Conservation (phyloP, 2,797 vertebrate species). For the Eutrigla gurnardus region DNA sequence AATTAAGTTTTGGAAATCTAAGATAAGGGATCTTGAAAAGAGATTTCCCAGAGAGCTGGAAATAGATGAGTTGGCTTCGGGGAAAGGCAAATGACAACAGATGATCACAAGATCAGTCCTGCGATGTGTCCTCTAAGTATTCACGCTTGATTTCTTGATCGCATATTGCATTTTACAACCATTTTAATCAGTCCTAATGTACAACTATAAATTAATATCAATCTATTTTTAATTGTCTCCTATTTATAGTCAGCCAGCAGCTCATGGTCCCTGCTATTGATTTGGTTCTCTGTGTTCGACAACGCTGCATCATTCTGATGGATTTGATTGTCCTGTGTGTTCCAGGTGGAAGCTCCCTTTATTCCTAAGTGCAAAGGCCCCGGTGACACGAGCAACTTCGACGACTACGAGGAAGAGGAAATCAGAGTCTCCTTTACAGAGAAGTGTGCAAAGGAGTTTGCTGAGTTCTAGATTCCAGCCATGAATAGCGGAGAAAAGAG, state of each 20-base stretch:
- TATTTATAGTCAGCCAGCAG: not conserved
- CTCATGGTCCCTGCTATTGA: not conserved
- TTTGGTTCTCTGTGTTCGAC: not conserved
- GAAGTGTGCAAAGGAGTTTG: conserved; percentile 96
- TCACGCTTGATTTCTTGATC: not conserved
- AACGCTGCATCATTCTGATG: conserved; percentile 1
- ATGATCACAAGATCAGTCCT: conserved; percentile 9
- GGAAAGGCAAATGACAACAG: conserved; percentile 11
- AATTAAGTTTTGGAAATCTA: not conserved
- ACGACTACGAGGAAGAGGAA: conserved; percentile 96
- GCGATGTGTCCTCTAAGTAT: conserved; percentile 7
- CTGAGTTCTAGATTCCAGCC: conserved; percentile 90
- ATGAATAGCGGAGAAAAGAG: conserved; percentile 64
- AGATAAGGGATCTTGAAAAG: not conserved
- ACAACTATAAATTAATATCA: conserved; percentile 1
- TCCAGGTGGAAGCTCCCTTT: conserved; percentile 94
- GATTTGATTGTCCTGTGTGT: conserved; percentile 34
- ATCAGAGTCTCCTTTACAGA: conserved; percentile 94
- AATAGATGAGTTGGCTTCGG: conserved; percentile 8
- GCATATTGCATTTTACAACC: not conserved
- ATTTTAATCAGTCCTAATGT: not conserved
- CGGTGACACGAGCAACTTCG: conserved; percentile 96
- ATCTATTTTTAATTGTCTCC: conserved; percentile 19
- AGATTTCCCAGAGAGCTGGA: not conserved
- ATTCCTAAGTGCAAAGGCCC: conserved; percentile 97